A percentile compares a stretch with the other conserved stretches of the same genome.
Conservation (phyloP, 2,113 vertebrate genomes). For the Brachypodius melanocephalos region DNA sequence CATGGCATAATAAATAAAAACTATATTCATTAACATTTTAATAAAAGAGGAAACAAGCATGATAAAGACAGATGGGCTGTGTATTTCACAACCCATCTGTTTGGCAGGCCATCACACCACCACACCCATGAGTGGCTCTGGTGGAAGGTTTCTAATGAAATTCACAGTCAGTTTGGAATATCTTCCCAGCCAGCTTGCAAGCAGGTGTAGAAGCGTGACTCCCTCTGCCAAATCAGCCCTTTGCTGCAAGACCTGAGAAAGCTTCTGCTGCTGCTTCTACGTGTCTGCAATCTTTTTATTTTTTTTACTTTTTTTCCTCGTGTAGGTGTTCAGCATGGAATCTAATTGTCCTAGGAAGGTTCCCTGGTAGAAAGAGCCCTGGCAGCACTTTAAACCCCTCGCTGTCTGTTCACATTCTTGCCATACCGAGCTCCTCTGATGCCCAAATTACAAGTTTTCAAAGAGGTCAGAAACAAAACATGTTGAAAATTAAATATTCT, state of each 20-base stretch:
- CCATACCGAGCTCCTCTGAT: background rate
- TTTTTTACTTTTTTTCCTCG: background rate
- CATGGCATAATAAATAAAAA: conserved; percentile 76
- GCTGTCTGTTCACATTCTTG: background rate
- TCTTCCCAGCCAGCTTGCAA: conserved; percentile 23
- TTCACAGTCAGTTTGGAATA: conserved; percentile 20
- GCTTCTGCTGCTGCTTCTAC: background rate
- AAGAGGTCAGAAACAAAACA: background rate
- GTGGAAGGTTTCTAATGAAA: conserved; percentile 59
- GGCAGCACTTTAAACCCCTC: background rate
- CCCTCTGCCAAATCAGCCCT: conserved; percentile 36
- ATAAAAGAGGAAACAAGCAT: conserved; percentile 76
- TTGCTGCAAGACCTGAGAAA: conserved; percentile 13
- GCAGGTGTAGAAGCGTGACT: conserved; percentile 50
- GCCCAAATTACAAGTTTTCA: background rate
- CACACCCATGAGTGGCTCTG: conserved; percentile 63
- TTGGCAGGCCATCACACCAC: conserved; percentile 58
- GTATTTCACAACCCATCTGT: conserved; percentile 71
- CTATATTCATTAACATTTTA: conserved; percentile 80
- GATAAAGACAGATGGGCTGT: conserved; percentile 76
- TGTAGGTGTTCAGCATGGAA: background rate
- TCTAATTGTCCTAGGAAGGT: background rate
- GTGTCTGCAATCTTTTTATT: background rate
- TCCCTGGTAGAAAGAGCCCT: background rate
- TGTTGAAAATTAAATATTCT: background rate